These are phyloP conservation scores for Aleiodes leptofemur DNA, from an alignment of 2,888 invertebrate species.

Conservation along the genomic window DNA sequence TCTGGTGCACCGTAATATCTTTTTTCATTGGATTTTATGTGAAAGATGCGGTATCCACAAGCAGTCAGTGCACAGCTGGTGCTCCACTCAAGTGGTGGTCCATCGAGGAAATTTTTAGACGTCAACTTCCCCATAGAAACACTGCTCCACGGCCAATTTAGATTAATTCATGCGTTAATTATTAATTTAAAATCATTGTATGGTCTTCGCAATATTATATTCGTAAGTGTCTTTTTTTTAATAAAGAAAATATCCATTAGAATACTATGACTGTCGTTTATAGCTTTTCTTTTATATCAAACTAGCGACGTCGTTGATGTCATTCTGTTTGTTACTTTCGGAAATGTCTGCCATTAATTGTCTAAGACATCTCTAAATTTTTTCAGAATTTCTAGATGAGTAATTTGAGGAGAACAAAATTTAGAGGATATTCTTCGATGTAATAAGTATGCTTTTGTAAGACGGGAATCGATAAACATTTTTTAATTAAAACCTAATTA, in stretches of 20 bases:
- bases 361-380: too few species aligned
- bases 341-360: too few species aligned
- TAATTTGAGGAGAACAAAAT: too few species aligned
- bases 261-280: too few species aligned
- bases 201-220: conserved; percentile 7
- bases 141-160: conserved; percentile 59
- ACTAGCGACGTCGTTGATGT: too few species aligned
- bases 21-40: conserved; percentile 67
- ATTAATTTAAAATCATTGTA: conserved; percentile 16
- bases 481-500: too few species aligned
- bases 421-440: too few species aligned
- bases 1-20: conserved; percentile 62
- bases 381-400: too few species aligned
- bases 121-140: conserved; percentile 56
- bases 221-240: conserved; percentile 17
- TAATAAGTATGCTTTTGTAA: too few species aligned
- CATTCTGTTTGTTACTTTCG: too few species aligned
- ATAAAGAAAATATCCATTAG: conserved; percentile 26
- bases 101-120: conserved; percentile 62
- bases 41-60: conserved; percentile 61
- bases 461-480: too few species aligned
- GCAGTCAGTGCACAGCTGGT: conserved; percentile 51
- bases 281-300: too few species aligned
- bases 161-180: conserved; percentile 37
- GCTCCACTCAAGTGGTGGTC: conserved; percentile 65